Evolutionary conservation across 2,888 invertebrate species (phyloP), one percentile per base, ranked within the genome.

Genomic region (Epicampocera succincta): DNA sequence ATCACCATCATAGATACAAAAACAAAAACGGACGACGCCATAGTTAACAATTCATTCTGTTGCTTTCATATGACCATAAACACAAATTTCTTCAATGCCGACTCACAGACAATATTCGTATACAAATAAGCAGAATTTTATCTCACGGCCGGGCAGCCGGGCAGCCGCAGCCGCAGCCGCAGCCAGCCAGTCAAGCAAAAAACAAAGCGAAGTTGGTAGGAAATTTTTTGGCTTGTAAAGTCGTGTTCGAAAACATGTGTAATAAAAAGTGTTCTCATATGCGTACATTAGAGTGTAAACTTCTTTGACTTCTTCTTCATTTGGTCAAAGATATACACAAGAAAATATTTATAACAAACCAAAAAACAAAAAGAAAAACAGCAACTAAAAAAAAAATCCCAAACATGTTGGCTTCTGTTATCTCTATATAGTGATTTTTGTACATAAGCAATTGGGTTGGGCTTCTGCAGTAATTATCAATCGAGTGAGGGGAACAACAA

Each of bases 391-490:
- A 58, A 52, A 61, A 40, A 80, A 38, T 33, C 33, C 50, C 61
- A 65, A 72, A 74, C 78, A 65, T 74, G 71, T 69, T 82, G 61
- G 78, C 78, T 69, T 66, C 68, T 82, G 78, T 82, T 78, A 82
- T 65, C 71, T 74, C 33, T 33, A 56, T 66, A 78, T 71, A 63
- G 61, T 74, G 63, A 72, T 72, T 66, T 78, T 60, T 66, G 44
- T 78, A 81, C 76, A 73, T 71, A 74, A 78, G 82, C 78, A 78
- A 68, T 78, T 78, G 82, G 82, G 82, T 82, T 82, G 82, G 82
- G 82, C 82, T 78, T 82, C 71, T 74, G 33, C 50, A 60, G 66
- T 75, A 82, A 82, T 82, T 82, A 82, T 78, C 71, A 82, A 78
- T 71, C 74, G 82, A 82, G 82, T 78, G 82, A 82, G 82, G 78